Percentiles rank a stretch among this genome's conserved stretches.
Evolutionary conservation across 2,113 vertebrate genomes (phyloP).

Genomic region (Mellivora capensis): DNA sequence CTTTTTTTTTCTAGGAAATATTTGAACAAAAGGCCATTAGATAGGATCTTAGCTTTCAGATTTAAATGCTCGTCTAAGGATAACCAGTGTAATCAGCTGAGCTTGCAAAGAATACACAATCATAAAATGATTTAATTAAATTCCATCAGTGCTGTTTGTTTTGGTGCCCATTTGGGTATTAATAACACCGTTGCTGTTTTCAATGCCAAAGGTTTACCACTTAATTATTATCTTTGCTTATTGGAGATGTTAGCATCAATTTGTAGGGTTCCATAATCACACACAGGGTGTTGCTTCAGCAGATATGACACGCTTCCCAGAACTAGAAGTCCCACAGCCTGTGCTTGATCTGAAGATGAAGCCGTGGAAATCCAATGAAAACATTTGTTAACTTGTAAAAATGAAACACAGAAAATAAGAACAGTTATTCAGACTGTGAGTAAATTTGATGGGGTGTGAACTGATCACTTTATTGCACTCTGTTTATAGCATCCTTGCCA

Average conservation of each 20-base stretch:
- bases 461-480: constrained; percentile 38
- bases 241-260: constrained; percentile 57
- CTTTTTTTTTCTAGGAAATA: not conserved
- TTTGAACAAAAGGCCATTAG: constrained; percentile 52
- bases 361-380: constrained; percentile 7
- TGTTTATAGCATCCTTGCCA: constrained; percentile 55
- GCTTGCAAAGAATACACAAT: constrained; percentile 63
- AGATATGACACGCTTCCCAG: not conserved
- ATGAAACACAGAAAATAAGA: constrained; percentile 46
- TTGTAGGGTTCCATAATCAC: constrained; percentile 51
- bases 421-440: constrained; percentile 42
- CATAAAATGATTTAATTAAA: constrained; percentile 65
- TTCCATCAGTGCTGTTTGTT: constrained; percentile 67
- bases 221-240: constrained; percentile 69
- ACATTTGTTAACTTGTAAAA: constrained; percentile 60
- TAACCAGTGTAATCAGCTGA: constrained; percentile 53
- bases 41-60: constrained; percentile 56
- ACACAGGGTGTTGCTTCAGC: not conserved
- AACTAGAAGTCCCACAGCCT: not conserved
- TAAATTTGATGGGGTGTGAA: constrained; percentile 67
- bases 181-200: constrained; percentile 62
- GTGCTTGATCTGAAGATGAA: constrained; percentile 21
- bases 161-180: constrained; percentile 52
- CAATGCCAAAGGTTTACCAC: constrained; percentile 66
- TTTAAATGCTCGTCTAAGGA: constrained; percentile 44